Evolutionary conservation across 2,888 invertebrate species (phyloP), one percentile per base, ranked within the genome.

Genomic region (Tipula lateralis): DNA sequence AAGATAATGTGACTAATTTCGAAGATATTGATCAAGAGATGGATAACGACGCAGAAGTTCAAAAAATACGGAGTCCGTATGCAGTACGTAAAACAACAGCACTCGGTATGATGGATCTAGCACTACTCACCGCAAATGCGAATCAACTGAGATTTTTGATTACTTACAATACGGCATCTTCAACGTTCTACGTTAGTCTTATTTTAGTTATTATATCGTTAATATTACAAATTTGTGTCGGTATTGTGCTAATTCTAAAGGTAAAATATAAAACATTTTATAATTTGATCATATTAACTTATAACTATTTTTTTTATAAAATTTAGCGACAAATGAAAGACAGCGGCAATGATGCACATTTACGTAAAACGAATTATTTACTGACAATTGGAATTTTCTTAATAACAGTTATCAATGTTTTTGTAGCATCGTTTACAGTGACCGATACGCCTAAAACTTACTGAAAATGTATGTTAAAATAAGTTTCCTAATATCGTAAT

Each of bases 401-500:
- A 81, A 92, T 94, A 84, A 93, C 94, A 1, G 92, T 94, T 81
- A 91, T 94, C 86, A 95, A 95, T 88, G 92, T 95, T 39, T 92
- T 95, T 86, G 91, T 94, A 84, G 93, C 94, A 3, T 89, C 89
- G 19, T 89, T 90, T 84, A 90, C 90, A 83, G 89, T 89, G 39
- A 90, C 89, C 29, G 88, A 88, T 7, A 19, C 24, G 7, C 50
- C 44, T n/a, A n/a, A 44, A n/a, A 13, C 44, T 44, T n/a, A n/a
- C n/a, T n/a, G n/a, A n/a, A n/a, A n/a, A n/a, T n/a, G n/a, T n/a
- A n/a, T n/a, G n/a, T n/a, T n/a, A n/a, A n/a, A n/a, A n/a, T n/a
- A n/a, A n/a, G n/a, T n/a, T n/a, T n/a, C n/a, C n/a, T n/a, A n/a
- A n/a, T n/a, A n/a, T n/a, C n/a, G n/a, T n/a, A n/a, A n/a, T n/a